phyloP scores from a whole-genome alignment of 2,113 vertebrate genomes.

The Ictalurus punctatus region DNA sequence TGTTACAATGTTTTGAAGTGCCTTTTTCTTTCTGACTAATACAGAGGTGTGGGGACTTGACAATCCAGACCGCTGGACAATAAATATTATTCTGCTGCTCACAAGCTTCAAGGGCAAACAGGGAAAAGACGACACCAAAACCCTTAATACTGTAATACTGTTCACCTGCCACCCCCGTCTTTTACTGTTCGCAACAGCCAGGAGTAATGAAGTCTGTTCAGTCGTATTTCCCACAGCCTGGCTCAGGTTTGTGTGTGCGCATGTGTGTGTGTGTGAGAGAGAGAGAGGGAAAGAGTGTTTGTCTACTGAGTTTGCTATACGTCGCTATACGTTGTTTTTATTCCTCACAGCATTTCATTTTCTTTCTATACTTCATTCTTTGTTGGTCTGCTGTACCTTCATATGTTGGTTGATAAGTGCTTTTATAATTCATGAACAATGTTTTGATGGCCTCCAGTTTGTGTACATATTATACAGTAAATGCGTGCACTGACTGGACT shows the following conservation, averaged over 20 bases:
- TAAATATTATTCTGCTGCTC: slow-evolving; percentile 53
- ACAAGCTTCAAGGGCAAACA: slow-evolving; percentile 57
- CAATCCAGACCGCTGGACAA: slow-evolving; percentile 55
- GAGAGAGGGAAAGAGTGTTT: background rate
- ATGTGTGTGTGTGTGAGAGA: background rate
- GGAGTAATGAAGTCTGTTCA: slow-evolving; percentile 19
- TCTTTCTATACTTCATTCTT: slow-evolving; percentile 42
- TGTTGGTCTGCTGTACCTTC: slow-evolving; percentile 45
- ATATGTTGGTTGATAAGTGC: slow-evolving; percentile 51
- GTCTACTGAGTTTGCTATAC: slow-evolving; percentile 19
- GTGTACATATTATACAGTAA: slow-evolving; percentile 37
- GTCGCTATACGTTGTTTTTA: slow-evolving; percentile 34
- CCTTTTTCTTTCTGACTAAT: slow-evolving; percentile 71
- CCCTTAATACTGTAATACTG: slow-evolving; percentile 57
- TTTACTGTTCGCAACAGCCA: slow-evolving; percentile 41
- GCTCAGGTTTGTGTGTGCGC: slow-evolving; percentile 15
- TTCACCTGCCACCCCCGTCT: slow-evolving; percentile 42
- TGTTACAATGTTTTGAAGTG: slow-evolving; percentile 71
- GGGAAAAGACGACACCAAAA: slow-evolving; percentile 59
- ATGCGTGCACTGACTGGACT: slow-evolving; percentile 43
- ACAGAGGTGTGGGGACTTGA: slow-evolving; percentile 58
- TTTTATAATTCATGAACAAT: slow-evolving; percentile 49
- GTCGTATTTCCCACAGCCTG: slow-evolving; percentile 40
- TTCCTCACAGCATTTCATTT: slow-evolving; percentile 36
- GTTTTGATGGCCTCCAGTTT: slow-evolving; percentile 49